phyloP scores from a whole-genome alignment of 2,888 invertebrate species.

The Drosophila phalerata region DNA sequence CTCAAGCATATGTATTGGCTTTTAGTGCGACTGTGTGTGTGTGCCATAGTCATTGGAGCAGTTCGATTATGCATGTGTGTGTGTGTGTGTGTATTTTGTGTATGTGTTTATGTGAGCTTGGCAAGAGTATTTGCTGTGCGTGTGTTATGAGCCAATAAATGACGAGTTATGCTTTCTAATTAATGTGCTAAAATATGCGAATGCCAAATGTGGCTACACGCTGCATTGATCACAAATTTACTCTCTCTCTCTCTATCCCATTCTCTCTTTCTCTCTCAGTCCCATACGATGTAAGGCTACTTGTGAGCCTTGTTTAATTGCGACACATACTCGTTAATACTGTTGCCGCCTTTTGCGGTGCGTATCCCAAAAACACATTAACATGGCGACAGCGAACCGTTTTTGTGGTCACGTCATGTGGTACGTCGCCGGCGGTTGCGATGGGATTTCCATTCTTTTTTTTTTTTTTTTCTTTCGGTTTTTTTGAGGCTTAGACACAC shows the following conservation, averaged over 20 bases:
- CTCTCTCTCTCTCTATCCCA: not conserved
- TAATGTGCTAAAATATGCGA: conserved; percentile 71
- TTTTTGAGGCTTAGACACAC: conserved; percentile 14
- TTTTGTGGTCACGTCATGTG: conserved; percentile 54
- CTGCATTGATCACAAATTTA: conserved; percentile 24
- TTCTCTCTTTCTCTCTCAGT: not conserved
- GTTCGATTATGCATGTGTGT: conserved; percentile 65
- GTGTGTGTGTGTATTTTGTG: conserved; percentile 21
- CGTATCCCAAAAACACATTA: conserved; percentile 25
- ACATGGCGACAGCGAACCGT: conserved; percentile 26
- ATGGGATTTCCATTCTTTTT: conserved; percentile 38
- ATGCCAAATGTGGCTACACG: conserved; percentile 56
- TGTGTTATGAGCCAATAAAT: conserved; percentile 68
- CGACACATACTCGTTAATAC: conserved; percentile 46
- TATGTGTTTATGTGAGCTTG: conserved; percentile 17
- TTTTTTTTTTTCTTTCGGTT: conserved; percentile 5
- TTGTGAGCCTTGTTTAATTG: conserved; percentile 39
- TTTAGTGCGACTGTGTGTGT: conserved; percentile 26
- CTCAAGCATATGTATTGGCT: conserved; percentile 44
- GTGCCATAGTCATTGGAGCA: conserved; percentile 44
- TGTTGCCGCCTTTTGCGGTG: conserved; percentile 21
- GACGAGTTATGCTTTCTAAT: conserved; percentile 73
- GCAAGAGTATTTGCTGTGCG: conserved; percentile 39
- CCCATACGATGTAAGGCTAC: not conserved
- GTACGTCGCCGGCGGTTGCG: conserved; percentile 15